Conservation (phyloP, 2,888 invertebrate genomes). For the Chironomus tentans region DNA sequence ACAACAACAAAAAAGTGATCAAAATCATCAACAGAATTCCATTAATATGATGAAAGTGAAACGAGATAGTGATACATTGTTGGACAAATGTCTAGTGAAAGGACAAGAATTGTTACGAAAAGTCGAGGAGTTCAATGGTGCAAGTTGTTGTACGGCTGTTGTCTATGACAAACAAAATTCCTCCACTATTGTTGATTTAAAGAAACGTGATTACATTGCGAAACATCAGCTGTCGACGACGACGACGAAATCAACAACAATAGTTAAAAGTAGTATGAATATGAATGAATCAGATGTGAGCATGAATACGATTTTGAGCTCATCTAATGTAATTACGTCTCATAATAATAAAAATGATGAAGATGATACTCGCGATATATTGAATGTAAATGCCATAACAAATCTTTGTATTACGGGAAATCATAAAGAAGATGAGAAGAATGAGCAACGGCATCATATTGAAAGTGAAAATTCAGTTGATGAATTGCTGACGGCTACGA, state of each 20-base stretch:
- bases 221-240: conserved; percentile 9
- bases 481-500: conserved; percentile 34
- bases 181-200: neutral
- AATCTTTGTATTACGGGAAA: conserved; percentile 45
- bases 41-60: neutral
- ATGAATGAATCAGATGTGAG: conserved; percentile 34
- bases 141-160: conserved; percentile 40
- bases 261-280: neutral
- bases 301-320: conserved; percentile 42
- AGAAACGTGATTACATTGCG: conserved; percentile 39
- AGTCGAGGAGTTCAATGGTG: conserved; percentile 39
- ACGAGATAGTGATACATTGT: conserved; percentile 33
- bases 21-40: neutral
- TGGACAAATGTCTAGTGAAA: conserved; percentile 40
- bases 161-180: conserved; percentile 44
- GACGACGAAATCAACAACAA: conserved; percentile 39
- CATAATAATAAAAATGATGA: too few species aligned
- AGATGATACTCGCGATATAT: conserved; percentile 47
- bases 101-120: conserved; percentile 39
- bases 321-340: conserved; percentile 39
- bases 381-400: conserved; percentile 45
- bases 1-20: neutral
- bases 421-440: conserved; percentile 34
- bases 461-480: conserved; percentile 38
- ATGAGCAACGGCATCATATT: conserved; percentile 33